Base-by-base conservation (phyloP, 2,113 vertebrate species). In the Salvelinus namaycush region DNA sequence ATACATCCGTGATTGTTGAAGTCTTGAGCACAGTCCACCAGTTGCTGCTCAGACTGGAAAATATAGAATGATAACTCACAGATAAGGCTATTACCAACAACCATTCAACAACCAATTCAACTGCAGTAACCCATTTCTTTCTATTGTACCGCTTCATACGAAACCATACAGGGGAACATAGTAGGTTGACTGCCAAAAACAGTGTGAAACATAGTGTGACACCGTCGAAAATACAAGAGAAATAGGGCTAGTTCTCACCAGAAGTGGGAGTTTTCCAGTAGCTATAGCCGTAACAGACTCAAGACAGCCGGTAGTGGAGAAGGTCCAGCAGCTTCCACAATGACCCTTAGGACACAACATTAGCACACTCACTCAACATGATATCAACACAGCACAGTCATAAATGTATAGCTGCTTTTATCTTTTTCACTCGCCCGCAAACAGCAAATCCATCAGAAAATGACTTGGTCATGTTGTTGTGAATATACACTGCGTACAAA, bases 301-400 rank as follows among this genome's bases (percentile, higher is more conserved):
- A 81, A 97, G 77, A 70, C 95, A 96, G 0, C 96, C 95, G 0
- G 95, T 96, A 67, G 95, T 95, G 3, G 96, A 97, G 48, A 97
- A 97, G 4, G 95, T 96, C 96, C 95, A 97, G 84, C 96, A 97
- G 81, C 95, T 97, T 48, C 96, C 95, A 0, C 96, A 96, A 64
- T 51, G 0, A 0, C 95, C 95, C 96, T 97, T 6, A 20, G 72
- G 73, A 74, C 3, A 0, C 0, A 4, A 0, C n/a, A 70, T 49
- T 14, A 44, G 1, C 13, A 48, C 9, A 22, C 1, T 22, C 1
- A 44, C 3, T 22, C 27, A 64, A 26, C 60, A 54, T 54, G 14
- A 54, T 18, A 54, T 54, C 14, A 16, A 54, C 51, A 54, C 51
- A 54, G 51, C 12, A 54, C 51, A 18, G 13, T 54, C 51, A 18